phyloP scores from a whole-genome alignment of 2,797 vertebrate species.

The Buceros bicornis region DNA sequence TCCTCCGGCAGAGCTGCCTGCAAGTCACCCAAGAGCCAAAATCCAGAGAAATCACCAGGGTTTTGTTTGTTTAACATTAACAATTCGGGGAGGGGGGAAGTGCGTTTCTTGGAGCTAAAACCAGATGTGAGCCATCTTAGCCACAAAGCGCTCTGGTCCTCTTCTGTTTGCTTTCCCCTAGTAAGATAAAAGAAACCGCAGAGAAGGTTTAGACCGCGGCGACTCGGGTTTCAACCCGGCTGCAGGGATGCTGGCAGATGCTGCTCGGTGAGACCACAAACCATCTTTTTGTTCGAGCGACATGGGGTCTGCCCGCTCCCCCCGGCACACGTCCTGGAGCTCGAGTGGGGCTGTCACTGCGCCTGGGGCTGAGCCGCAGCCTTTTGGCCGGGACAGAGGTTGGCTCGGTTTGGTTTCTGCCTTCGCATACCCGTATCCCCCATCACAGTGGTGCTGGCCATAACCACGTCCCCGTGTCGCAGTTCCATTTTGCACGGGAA shows the following conservation, averaged over 20 bases:
- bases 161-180: background rate
- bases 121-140: slow-evolving; percentile 44
- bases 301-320: accelerated
- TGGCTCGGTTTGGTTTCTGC: background rate
- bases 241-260: background rate
- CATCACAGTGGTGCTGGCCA: accelerated
- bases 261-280: background rate
- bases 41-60: background rate
- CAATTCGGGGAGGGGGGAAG: background rate
- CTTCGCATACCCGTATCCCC: accelerated
- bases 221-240: background rate
- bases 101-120: slow-evolving; percentile 21
- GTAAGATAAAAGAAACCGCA: slow-evolving; percentile 25
- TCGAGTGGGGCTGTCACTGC: background rate
- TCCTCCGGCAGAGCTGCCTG: background rate
- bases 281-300: accelerated
- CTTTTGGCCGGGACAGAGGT: background rate
- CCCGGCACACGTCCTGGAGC: accelerated
- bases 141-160: background rate
- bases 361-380: background rate
- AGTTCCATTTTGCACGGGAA: background rate
- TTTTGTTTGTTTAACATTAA: slow-evolving; percentile 45
- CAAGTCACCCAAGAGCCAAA: background rate
- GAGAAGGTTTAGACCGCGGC: background rate
- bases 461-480: accelerated